These are phyloP conservation scores for Barypeithes pellucidus DNA, from an alignment of 2,888 invertebrate species.

Conservation along the genomic window DNA sequence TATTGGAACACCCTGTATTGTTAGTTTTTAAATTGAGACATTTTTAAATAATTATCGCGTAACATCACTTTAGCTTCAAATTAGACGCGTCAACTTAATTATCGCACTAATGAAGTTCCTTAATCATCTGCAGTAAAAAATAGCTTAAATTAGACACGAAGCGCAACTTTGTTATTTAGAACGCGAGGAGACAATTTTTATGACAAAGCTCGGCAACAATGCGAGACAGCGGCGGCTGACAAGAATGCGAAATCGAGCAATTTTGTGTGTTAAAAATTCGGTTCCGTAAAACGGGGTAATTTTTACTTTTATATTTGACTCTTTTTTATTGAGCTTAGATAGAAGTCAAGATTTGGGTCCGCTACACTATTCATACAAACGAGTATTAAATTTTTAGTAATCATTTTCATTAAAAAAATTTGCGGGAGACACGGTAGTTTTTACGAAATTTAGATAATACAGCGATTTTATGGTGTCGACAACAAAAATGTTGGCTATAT, in stretches of 20 bases:
- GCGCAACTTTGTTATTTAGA: constrained; percentile 17
- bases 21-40: too few species aligned
- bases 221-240: not conserved
- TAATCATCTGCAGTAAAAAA: not conserved
- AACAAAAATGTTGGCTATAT: too few species aligned
- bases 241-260: not conserved
- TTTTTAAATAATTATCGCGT: not conserved
- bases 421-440: too few species aligned
- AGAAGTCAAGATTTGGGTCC: too few species aligned
- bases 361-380: too few species aligned
- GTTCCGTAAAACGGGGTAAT: not conserved
- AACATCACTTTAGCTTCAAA: not conserved
- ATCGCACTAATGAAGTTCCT: not conserved
- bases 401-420: too few species aligned
- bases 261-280: constrained; percentile 11
- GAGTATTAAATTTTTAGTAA: too few species aligned
- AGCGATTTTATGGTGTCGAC: too few species aligned
- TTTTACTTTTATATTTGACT: too few species aligned
- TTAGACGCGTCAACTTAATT: not conserved
- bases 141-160: not conserved
- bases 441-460: too few species aligned
- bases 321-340: too few species aligned
- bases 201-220: constrained; percentile 14
- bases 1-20: too few species aligned
- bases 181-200: constrained; percentile 4